A percentile compares a stretch with the other conserved stretches of the same genome.
Conservation (phyloP, 2,113 vertebrate genomes). For the Vulpes vulpes region DNA sequence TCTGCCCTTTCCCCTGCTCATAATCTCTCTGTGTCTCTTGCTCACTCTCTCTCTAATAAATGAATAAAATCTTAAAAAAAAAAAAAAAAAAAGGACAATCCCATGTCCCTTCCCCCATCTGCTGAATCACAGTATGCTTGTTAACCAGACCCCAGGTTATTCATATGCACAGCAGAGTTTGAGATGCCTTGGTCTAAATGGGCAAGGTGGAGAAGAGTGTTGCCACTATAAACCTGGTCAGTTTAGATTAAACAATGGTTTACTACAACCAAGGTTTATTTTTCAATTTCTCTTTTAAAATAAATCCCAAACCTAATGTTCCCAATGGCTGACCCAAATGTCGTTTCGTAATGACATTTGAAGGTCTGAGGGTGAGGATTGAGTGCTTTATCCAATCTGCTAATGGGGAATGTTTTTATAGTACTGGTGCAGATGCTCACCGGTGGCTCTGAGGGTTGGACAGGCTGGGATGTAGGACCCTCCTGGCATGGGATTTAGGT, state of each 20-base stretch:
- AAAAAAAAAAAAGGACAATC: neutral
- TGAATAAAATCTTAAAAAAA: no score
- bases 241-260: neutral
- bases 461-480: neutral
- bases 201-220: neutral
- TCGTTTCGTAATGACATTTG: neutral
- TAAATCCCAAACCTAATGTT: conserved; percentile 36
- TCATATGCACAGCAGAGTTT: neutral
- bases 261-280: neutral
- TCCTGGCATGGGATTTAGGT: neutral
- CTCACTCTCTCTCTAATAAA: no score
- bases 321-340: neutral
- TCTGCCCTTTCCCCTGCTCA: no score
- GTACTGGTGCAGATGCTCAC: neutral
- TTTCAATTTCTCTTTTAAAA: conserved; percentile 59
- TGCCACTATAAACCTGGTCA: neutral
- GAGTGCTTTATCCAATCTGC: neutral
- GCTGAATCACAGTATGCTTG: neutral
- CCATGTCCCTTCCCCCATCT: neutral
- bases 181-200: neutral
- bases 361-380: neutral
- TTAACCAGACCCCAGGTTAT: neutral
- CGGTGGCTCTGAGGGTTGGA: neutral
- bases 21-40: no score
- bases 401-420: neutral